Percentiles rank a stretch among this genome's conserved stretches.
Conservation (phyloP, 2,113 vertebrate genomes). For the Sorex araneus region DNA sequence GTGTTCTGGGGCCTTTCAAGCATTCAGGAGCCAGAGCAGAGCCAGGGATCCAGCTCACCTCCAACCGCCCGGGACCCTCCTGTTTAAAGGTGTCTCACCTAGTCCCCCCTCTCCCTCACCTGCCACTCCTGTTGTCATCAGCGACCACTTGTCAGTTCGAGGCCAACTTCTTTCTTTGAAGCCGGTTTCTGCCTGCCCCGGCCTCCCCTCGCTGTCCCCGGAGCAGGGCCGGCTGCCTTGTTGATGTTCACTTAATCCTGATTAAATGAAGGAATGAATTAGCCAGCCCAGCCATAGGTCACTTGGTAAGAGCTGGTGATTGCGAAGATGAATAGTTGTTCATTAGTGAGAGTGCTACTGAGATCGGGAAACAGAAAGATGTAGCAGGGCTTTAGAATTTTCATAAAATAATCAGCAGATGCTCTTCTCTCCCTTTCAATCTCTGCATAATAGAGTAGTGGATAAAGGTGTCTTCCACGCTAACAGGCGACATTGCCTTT, state of each 20-base stretch:
- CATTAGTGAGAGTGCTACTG: not conserved
- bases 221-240: not conserved
- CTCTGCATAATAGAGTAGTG: not conserved
- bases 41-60: not conserved
- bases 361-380: not conserved
- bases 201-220: not conserved
- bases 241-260: not conserved
- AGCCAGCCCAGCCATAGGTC: not conserved
- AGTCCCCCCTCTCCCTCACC: not conserved
- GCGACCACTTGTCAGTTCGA: too few species aligned
- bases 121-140: not conserved
- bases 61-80: not conserved
- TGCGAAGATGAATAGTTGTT: not conserved
- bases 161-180: too few species aligned
- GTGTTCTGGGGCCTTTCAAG: too few species aligned
- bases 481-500: not conserved
- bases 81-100: not conserved
- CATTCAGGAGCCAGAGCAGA: not conserved
- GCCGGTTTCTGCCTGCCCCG: not conserved
- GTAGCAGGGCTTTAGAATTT: conserved; percentile 39
- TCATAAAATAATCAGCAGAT: conserved; percentile 54
- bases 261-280: not conserved
- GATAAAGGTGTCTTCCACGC: not conserved
- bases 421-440: conserved; percentile 49
- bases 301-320: not conserved